Conservation (phyloP, 2,888 invertebrate species). For the Nemoura dubitans region DNA sequence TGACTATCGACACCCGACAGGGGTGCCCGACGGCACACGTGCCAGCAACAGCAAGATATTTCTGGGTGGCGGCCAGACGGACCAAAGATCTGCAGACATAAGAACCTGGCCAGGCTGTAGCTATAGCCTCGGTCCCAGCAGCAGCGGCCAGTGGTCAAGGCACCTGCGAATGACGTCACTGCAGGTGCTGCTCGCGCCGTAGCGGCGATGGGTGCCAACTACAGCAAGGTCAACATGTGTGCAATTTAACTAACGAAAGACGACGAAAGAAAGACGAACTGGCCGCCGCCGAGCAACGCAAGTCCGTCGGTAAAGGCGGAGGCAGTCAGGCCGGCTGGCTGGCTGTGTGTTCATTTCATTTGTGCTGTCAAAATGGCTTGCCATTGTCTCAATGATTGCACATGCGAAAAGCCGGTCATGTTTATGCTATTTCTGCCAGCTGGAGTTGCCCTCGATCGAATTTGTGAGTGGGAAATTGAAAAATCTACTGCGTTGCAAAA, state of each 20-base stretch:
- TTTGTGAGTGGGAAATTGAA: not conserved
- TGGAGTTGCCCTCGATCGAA: not conserved
- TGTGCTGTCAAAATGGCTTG: not conserved
- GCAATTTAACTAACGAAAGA: not conserved
- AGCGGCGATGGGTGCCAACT: not conserved
- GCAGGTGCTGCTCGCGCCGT: not conserved
- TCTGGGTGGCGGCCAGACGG: not conserved
- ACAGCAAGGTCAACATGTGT: constrained; percentile 12
- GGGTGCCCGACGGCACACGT: no score
- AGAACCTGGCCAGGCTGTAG: not conserved
- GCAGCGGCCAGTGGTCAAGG: not conserved
- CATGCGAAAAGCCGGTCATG: not conserved
- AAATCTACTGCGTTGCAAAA: no score
- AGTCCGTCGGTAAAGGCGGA: not conserved
- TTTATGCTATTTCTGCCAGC: not conserved
- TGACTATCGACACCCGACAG: not conserved
- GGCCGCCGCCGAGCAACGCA: no score
- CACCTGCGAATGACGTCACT: not conserved
- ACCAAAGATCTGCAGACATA: not conserved
- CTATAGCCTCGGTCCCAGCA: not conserved
- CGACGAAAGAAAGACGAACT: not conserved
- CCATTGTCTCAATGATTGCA: not conserved
- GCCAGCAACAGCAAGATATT: no score
- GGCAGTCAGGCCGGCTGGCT: no score
- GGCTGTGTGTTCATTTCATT: not conserved